Base-by-base conservation (phyloP, 1,140 invertebrate genomes). In the Ladona fulva region DNA sequence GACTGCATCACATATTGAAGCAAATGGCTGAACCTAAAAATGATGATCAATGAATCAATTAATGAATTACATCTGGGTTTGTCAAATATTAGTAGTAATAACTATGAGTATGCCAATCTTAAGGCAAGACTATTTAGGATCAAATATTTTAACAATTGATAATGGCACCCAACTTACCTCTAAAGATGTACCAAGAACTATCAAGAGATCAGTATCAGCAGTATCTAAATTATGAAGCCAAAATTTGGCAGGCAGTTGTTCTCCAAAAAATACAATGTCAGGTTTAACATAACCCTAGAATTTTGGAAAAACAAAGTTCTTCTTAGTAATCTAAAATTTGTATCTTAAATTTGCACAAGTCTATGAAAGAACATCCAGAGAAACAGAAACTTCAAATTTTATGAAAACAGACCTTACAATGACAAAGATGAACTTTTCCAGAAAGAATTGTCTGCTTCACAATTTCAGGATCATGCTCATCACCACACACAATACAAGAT, bases 211-310 rank as follows among this genome's bases (percentile, higher is more conserved):
- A 0, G 78, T 74, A n/a, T 42, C 25, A 25, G 25, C 14, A 37
- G 78, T 25, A 77, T 79, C 78, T 25, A 74, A 29, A 24, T 79
- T 59, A 42, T 77, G 52, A 24, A 77, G 44, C 59, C 42, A 75
- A 42, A 79, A 79, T 37, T 74, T 29, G 1, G 75, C 78, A 14
- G 78, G 78, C 22, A 79, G 52, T n/a, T 44, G 42, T 75, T 79
- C 78, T 25, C 78, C 78, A 77, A 79, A 79, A 52, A 79, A 79
- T 22, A 79, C 78, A 52, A 79, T 79, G 24, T 79, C 76, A 6
- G 78, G 78, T 75, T 79, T 79, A 25, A 79, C 78, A n/a, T 75
- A 66, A 11, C 78, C 78, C 78, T 79, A 44, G 66, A 79, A 29
- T 42, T 12, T 42, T n/a, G n/a, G n/a, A 75, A 42, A 25, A 74